A percentile compares a stretch with the other conserved stretches of the same genome.
These are phyloP conservation scores for Alligator mississippiensis DNA, from an alignment of 2,113 vertebrate species.

Conservation along the genomic window DNA sequence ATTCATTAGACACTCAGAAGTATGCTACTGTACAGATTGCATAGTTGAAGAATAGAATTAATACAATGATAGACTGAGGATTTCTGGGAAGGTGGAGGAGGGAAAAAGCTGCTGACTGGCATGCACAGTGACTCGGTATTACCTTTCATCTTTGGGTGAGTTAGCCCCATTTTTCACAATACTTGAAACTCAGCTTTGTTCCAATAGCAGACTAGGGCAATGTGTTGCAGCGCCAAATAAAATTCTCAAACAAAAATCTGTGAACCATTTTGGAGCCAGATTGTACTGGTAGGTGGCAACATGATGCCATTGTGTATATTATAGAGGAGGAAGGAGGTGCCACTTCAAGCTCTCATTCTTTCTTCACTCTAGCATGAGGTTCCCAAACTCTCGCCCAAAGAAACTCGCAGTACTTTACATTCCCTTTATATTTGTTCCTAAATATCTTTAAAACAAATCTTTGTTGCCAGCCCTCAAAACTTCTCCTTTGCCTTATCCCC, in stretches of 20 bases:
- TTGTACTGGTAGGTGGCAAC: conserved; percentile 44
- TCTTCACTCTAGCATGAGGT: conserved; percentile 35
- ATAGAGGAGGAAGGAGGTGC: conserved; percentile 62
- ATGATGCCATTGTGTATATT: conserved; percentile 46
- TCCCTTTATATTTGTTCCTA: conserved; percentile 18
- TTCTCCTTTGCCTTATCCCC: no score
- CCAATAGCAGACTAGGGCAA: not conserved
- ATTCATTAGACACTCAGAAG: not conserved
- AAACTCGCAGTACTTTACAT: conserved; percentile 22
- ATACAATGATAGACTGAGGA: not conserved
- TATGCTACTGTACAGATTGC: not conserved
- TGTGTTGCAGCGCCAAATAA: not conserved
- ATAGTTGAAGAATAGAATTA: not conserved
- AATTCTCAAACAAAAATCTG: conserved; percentile 27
- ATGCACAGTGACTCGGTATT: not conserved
- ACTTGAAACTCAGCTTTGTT: not conserved
- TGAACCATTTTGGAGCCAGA: conserved; percentile 10
- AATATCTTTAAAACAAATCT: no score
- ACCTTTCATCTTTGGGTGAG: not conserved
- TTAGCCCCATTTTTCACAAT: not conserved
- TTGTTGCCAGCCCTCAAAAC: no score
- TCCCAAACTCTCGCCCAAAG: conserved; percentile 49
- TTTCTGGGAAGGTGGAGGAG: not conserved
- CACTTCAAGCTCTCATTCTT: conserved; percentile 18
- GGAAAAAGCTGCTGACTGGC: not conserved